Conservation (phyloP, 2,113 vertebrate species). For the Anser brachyrhynchus region DNA sequence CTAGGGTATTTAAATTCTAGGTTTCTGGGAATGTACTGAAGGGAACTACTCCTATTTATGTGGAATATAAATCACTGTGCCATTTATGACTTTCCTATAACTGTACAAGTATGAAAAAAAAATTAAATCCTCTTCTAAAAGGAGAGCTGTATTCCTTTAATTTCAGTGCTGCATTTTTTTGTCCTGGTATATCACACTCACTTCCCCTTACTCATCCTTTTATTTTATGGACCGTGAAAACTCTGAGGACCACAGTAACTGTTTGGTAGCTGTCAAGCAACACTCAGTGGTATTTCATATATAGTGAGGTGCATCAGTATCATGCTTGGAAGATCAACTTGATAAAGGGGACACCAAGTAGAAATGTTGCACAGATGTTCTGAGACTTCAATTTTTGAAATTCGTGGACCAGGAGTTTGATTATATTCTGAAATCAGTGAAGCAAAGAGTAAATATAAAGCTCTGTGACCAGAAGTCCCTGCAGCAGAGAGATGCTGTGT, state of each 20-base stretch:
- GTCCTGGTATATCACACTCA: background rate
- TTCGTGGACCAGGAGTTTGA: constrained; percentile 26
- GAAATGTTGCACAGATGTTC: constrained; percentile 64
- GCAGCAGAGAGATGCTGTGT: background rate
- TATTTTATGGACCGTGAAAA: background rate
- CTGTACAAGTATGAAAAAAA: background rate
- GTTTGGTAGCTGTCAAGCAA: constrained; percentile 20
- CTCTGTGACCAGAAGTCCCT: constrained; percentile 60
- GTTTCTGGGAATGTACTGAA: background rate
- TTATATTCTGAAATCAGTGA: constrained; percentile 47
- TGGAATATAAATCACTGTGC: background rate
- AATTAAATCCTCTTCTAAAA: background rate
- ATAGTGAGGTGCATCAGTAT: background rate
- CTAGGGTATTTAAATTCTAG: background rate
- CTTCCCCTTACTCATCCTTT: background rate
- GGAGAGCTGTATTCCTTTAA: background rate
- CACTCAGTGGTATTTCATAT: background rate
- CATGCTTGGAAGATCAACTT: constrained; percentile 56
- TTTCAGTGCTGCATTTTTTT: background rate
- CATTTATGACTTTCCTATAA: background rate
- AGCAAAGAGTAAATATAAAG: constrained; percentile 66
- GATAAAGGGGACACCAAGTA: constrained; percentile 8
- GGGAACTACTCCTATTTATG: background rate
- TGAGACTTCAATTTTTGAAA: constrained; percentile 38
- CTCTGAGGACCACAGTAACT: background rate